Percentiles rank a stretch among this genome's conserved stretches.
Evolutionary conservation across 2,797 vertebrate species (phyloP).

Genomic region (Sarcophilus harrisii): DNA sequence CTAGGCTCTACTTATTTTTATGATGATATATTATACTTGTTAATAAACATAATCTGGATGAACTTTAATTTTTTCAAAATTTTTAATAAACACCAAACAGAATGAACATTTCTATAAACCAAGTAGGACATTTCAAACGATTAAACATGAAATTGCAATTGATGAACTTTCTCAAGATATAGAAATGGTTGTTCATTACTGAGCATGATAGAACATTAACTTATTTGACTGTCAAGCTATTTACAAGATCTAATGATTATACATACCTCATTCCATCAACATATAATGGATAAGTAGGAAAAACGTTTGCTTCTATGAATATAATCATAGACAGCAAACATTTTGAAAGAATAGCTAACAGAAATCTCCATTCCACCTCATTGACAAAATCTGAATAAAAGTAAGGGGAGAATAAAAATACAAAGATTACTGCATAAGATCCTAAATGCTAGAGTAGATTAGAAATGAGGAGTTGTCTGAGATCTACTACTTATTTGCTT

Average conservation of each 20-base stretch:
- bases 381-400: constrained; percentile 10
- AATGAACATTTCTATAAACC: not conserved
- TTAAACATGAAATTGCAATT: not conserved
- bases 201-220: constrained; percentile 37
- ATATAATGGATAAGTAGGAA: constrained; percentile 5
- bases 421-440: not conserved
- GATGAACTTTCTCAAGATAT: not conserved
- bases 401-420: not conserved
- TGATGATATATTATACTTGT: not conserved
- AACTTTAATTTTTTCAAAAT: no score
- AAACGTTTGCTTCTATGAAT: constrained; percentile 1
- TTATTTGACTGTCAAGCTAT: constrained; percentile 50
- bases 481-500: not conserved
- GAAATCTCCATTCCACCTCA: not conserved
- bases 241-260: constrained; percentile 27
- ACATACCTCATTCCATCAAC: not conserved
- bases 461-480: not conserved
- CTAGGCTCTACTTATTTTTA: not conserved
- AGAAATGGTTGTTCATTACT: constrained; percentile 10
- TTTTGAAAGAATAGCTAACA: not conserved
- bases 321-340: not conserved
- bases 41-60: no score
- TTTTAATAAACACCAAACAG: not conserved
- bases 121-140: not conserved
- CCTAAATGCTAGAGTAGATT: not conserved